A percentile compares a stretch with the other conserved stretches of the same genome.
phyloP scores from a whole-genome alignment of 2,888 invertebrate species.

The Agriopis marginaria region DNA sequence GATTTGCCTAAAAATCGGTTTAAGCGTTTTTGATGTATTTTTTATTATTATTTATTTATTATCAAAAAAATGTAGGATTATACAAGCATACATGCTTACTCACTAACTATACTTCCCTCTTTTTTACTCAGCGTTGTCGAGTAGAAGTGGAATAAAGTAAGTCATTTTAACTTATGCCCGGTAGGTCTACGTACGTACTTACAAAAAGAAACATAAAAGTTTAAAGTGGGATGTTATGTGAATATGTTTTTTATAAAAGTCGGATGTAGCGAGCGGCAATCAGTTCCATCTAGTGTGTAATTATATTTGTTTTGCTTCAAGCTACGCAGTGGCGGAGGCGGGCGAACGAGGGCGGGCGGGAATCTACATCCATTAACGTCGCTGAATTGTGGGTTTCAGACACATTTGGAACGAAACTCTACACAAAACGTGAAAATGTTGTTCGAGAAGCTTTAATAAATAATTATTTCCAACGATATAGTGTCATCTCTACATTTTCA shows the following conservation, averaged over 20 bases:
- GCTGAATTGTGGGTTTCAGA: conserved; percentile 34
- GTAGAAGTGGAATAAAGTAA: too few relatives aligned
- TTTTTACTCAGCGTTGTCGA: too few relatives aligned
- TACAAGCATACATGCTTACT: too few relatives aligned
- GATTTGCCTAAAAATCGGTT: too few relatives aligned
- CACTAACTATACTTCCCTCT: too few relatives aligned
- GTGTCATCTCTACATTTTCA: not conserved
- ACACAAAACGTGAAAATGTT: conserved; percentile 31
- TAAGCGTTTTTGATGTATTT: too few relatives aligned
- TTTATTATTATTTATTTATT: too few relatives aligned
- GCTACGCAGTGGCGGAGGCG: conserved; percentile 6
- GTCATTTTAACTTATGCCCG: too few relatives aligned
- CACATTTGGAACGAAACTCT: conserved; percentile 42
- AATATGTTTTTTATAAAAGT: conserved; percentile 17
- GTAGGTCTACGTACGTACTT: not conserved
- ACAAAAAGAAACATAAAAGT: conserved; percentile 4
- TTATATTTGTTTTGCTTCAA: conserved; percentile 50
- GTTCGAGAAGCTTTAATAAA: conserved; percentile 19
- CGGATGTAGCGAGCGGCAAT: conserved; percentile 15
- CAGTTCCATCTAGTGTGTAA: conserved; percentile 42
- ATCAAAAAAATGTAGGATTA: too few relatives aligned
- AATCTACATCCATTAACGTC: conserved; percentile 39
- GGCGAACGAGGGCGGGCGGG: conserved; percentile 16
- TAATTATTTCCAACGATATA: conserved; percentile 8
- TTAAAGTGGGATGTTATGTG: conserved; percentile 11